Evolutionary conservation across 2,797 vertebrate species (phyloP), one percentile per base, ranked within the genome.

Genomic region (Enteromius afrohamiltoni): DNA sequence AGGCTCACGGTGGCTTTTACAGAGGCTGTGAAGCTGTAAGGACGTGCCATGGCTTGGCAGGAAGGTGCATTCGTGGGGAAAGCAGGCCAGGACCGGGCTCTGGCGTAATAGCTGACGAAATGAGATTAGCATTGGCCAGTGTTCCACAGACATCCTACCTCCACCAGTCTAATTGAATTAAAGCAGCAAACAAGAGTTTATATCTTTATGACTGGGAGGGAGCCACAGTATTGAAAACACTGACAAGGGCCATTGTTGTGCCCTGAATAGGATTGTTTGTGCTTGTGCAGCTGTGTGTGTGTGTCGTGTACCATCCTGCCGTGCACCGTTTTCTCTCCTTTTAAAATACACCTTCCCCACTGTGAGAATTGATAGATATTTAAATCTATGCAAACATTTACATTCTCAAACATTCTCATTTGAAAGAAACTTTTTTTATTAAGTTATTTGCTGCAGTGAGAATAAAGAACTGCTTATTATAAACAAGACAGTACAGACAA

Each of bases 141-240:
- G 83, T 87, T 89, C 82, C 84, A 87, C 82, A 88, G 88, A 87
- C 87, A 86, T 87, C 88, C 87, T 88, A 82, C 71, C 79, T 89
- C 86, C 83, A 86, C 83, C 79, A 79, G 87, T 80, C 84, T 86
- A 87, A 89, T 88, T 86, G 75, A 85, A 89, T 89, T 87, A 86
- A 85, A 85, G 67, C 84, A 82, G 82, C 79, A 86, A 89, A 88
- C 85, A 73, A 84, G 83, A 88, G 86, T 89, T 88, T 86, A 86
- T 88, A 79, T 86, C 84, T 88, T 89, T 81, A 87, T 77, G 78
- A 87, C 81, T 86, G 69, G 60, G 79, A 85, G 85, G 75, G 81
- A 83, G 82, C 79, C 45, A 47, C 79, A 58, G 71, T n/a, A 74
- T 77, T 88, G 80, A 86, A 86, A 83, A 81, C 85, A 77, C 79